phyloP scores from a whole-genome alignment of 2,888 invertebrate genomes.

The Ernsta delagoae region DNA sequence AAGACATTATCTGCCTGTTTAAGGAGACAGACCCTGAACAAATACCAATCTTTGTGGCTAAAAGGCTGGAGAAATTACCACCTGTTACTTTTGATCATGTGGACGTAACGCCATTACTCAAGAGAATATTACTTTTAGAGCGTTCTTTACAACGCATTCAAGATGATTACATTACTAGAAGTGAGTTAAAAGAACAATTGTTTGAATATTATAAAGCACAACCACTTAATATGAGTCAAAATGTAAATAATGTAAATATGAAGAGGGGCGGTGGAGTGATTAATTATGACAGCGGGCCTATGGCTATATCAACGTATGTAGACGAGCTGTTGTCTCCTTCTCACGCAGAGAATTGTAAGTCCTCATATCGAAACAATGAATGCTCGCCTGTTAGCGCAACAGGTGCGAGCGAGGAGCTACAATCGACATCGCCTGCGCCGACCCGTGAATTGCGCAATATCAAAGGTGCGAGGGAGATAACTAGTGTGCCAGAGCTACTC shows the following conservation, averaged over 20 bases:
- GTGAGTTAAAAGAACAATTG: slow-evolving; percentile 12
- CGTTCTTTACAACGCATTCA: not conserved
- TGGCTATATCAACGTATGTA: slow-evolving; percentile 10
- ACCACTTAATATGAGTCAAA: not conserved
- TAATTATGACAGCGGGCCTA: slow-evolving; percentile 23
- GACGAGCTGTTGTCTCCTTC: slow-evolving; percentile 4
- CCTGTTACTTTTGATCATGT: slow-evolving; percentile 38
- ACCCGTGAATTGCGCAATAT: not conserved
- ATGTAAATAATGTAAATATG: slow-evolving; percentile 18
- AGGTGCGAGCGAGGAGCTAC: slow-evolving; percentile 5
- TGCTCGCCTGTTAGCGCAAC: not conserved
- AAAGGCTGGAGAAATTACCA: slow-evolving; percentile 34
- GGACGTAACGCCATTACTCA: slow-evolving; percentile 39
- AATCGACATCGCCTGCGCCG: not conserved
- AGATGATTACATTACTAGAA: slow-evolving; percentile 6
- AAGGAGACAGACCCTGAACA: slow-evolving; percentile 39
- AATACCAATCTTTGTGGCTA: slow-evolving; percentile 40
- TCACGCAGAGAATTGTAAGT: not conserved
- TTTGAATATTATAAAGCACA: not conserved
- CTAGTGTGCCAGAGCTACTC: not conserved
- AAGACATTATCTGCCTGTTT: slow-evolving; percentile 37
- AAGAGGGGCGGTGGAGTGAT: slow-evolving; percentile 7
- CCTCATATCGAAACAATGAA: not conserved
- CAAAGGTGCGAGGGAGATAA: not conserved
- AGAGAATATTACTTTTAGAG: slow-evolving; percentile 12